Percentiles rank a stretch among this genome's conserved stretches.
Evolutionary conservation across 1,140 invertebrate genomes (phyloP).

Genomic region (Eumaeus atala): DNA sequence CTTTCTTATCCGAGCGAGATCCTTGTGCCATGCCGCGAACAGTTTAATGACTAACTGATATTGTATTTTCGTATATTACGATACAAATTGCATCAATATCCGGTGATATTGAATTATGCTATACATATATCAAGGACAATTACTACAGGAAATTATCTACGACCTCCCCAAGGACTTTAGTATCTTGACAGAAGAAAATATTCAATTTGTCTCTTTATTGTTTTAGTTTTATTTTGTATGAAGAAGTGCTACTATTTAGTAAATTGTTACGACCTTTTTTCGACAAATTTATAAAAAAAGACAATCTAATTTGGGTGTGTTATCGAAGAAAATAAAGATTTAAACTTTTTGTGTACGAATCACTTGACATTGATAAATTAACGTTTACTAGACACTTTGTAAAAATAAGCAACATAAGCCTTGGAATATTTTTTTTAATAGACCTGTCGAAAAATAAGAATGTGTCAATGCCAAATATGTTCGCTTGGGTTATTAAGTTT

Average conservation of each 20-base stretch:
- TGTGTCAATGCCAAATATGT: slow-evolving; percentile 7
- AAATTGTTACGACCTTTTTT: too few relatives aligned
- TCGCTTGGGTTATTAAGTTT: too few relatives aligned
- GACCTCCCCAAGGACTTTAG: not conserved
- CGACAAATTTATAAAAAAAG: too few relatives aligned
- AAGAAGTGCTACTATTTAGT: too few relatives aligned
- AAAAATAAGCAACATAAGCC: slow-evolving; percentile 2
- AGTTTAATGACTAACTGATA: not conserved
- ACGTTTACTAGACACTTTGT: slow-evolving; percentile 1
- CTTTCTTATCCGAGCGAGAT: slow-evolving; percentile 21
- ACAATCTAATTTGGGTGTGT: too few relatives aligned
- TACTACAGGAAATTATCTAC: slow-evolving; percentile 6
- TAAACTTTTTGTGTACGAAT: too few relatives aligned
- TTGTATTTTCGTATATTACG: too few relatives aligned
- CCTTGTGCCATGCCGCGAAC: not conserved
- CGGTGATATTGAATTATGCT: slow-evolving; percentile 4
- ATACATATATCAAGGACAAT: slow-evolving; percentile 29
- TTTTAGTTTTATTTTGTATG: not conserved
- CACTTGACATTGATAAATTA: not conserved
- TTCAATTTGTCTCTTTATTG: not conserved
- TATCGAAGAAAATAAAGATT: too few relatives aligned
- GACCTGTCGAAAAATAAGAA: slow-evolving; percentile 7
- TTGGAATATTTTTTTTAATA: slow-evolving; percentile 3
- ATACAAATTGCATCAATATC: not conserved
- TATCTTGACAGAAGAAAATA: slow-evolving; percentile 2